Evolutionary conservation across 2,113 vertebrate genomes (phyloP), one percentile per base, ranked within the genome.

Genomic region (Ivindomyrus marchei): DNA sequence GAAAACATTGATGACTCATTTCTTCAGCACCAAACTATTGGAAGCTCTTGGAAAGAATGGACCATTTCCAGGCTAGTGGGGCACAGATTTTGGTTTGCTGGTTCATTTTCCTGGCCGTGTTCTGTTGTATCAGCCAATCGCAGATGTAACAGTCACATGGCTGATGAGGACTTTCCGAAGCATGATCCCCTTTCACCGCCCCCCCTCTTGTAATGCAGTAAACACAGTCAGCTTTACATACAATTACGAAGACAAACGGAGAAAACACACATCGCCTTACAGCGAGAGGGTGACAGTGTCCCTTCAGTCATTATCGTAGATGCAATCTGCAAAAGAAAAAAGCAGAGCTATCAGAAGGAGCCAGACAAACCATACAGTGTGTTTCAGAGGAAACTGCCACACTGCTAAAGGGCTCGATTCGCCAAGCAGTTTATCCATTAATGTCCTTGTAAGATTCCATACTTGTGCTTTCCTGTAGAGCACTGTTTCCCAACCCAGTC

Each of bases 221-320:
- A 87, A 87, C 49, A 87, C 49, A 87, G 49, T 19, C 50, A 87
- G 13, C 85, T 42, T 36, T 53, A 87, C 50, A 15, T n/a, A 42
- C 21, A 53, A 39, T 31, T 53, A 56, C 24, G 24, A 88, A 88
- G 36, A 42, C 52, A 53, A 56, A 52, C 21, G 7, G 17, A 42
- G 19, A 58, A 87, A 52, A 53, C 46, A 53, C 49, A 13, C 13
- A 13, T 53, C 2, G 13, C 19, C 36, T 42, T 7, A 87, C 50
- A 87, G 15, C 1, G 17, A 36, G 49, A 52, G 45, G 3, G 4
- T 27, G 5, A 36, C 13, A 15, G n/a, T 42, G 49, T 45, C 47
- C 27, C 31, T 19, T 96, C 90, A 96, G 70, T 96, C 96, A 46
- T 96, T 96, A 92, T 96, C 95, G 46, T 96, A 96, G 94, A 96